phyloP scores from a whole-genome alignment of 2,113 vertebrate genomes.

The Leptocoma aspasia region DNA sequence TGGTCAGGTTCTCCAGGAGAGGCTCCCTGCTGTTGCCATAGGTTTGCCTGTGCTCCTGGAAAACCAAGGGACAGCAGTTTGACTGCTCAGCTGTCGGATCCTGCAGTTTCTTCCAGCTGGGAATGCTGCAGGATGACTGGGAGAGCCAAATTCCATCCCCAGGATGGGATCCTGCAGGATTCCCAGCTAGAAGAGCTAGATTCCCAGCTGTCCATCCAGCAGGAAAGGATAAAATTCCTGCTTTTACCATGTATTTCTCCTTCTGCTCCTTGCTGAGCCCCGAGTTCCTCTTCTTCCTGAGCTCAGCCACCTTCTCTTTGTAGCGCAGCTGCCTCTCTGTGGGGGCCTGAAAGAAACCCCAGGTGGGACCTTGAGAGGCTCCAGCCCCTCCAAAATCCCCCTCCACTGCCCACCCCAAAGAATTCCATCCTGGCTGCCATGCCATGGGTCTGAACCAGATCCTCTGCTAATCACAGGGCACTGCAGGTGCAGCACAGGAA shows the following conservation, averaged over 20 bases:
- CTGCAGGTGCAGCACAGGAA: not conserved
- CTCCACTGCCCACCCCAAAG: not conserved
- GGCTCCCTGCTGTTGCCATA: slow-evolving; percentile 92
- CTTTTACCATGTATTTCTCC: slow-evolving; percentile 92
- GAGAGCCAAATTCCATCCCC: not conserved
- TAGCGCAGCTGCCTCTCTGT: slow-evolving; percentile 91
- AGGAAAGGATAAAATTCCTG: not conserved
- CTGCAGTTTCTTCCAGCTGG: not conserved
- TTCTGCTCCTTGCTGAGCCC: slow-evolving; percentile 95
- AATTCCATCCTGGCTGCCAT: not conserved
- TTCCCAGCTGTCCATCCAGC: too few species aligned
- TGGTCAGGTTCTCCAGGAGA: slow-evolving; percentile 96
- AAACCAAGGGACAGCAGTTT: not conserved
- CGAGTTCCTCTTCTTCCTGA: slow-evolving; percentile 93
- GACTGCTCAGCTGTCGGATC: not conserved
- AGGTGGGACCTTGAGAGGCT: not conserved
- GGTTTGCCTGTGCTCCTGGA: slow-evolving; percentile 91
- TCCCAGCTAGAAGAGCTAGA: too few species aligned
- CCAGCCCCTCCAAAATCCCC: not conserved
- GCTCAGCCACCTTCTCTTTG: slow-evolving; percentile 95
- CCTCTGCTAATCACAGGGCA: not conserved
- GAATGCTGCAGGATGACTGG: not conserved
- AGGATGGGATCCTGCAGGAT: too few species aligned
- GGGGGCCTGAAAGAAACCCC: slow-evolving; percentile 78
- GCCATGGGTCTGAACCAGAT: not conserved